Evolutionary conservation across 1,140 invertebrate genomes (phyloP).

Genomic region (Physella acuta): DNA sequence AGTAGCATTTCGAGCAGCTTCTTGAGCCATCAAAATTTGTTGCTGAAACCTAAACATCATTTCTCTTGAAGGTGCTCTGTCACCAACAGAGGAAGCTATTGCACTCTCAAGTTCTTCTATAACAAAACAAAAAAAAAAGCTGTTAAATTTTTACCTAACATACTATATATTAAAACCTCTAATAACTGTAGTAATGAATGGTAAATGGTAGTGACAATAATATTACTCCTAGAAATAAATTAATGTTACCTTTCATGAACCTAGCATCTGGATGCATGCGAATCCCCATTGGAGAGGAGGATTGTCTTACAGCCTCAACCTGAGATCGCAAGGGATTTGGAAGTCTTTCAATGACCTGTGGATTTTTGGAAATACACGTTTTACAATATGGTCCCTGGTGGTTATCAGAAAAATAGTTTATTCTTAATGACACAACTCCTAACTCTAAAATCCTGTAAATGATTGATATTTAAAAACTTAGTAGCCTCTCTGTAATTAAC

Average conservation of each 20-base stretch:
- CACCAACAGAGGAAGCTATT: constrained; percentile 23
- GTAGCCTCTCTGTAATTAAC: too few relatives aligned
- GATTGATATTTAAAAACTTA: too few relatives aligned
- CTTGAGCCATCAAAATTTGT: constrained; percentile 5
- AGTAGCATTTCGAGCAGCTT: constrained; percentile 4
- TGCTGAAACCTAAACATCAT: constrained; percentile 26
- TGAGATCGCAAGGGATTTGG: constrained; percentile 31
- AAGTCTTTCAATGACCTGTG: constrained; percentile 40
- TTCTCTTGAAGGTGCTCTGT: constrained; percentile 26
- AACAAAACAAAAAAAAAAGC: not conserved
- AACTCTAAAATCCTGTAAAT: too few relatives aligned
- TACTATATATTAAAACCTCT: too few relatives aligned
- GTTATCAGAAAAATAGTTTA: too few relatives aligned
- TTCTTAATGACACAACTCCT: too few relatives aligned
- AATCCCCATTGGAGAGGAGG: constrained; percentile 1
- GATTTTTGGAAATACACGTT: too few relatives aligned
- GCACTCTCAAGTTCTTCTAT: not conserved
- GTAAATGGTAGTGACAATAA: too few relatives aligned
- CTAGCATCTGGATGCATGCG: constrained; percentile 6
- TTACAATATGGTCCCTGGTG: too few relatives aligned
- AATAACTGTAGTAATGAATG: too few relatives aligned
- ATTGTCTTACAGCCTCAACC: constrained; percentile 21
- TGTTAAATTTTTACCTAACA: too few relatives aligned
- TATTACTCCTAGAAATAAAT: not conserved
- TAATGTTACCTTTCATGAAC: constrained; percentile 18